A percentile compares a stretch with the other conserved stretches of the same genome.
Evolutionary conservation across 1,140 invertebrate species (phyloP).

Genomic region (Lepidurus packardi): DNA sequence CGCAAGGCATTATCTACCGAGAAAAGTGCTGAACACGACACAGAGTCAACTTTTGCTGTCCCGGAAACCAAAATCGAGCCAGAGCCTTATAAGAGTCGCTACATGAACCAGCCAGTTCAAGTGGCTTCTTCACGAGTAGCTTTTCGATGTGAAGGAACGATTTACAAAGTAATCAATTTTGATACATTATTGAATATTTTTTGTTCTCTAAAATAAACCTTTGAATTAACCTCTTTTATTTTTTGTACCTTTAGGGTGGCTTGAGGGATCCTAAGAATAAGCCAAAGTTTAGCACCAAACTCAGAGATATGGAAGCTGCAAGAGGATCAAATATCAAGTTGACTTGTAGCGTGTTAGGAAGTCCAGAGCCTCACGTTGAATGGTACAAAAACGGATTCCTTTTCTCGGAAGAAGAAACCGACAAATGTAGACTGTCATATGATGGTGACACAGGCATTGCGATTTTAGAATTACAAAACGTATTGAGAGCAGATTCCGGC

Average conservation of each 20-base stretch:
- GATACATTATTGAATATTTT: no score
- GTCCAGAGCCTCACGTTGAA: conserved; percentile 67
- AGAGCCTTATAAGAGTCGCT: background rate
- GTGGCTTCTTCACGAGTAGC: background rate
- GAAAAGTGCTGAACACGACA: background rate
- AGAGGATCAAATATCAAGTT: conserved; percentile 67
- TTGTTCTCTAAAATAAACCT: background rate
- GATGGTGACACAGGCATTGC: conserved; percentile 61
- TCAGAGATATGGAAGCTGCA: conserved; percentile 68
- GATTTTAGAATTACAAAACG: conserved; percentile 61
- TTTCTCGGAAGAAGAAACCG: conserved; percentile 40
- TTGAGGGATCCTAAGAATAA: conserved; percentile 52
- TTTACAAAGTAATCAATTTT: background rate
- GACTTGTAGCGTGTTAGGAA: conserved; percentile 76
- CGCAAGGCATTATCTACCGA: background rate
- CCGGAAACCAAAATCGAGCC: background rate
- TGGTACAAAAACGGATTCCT: conserved; percentile 60
- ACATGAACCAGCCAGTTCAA: background rate
- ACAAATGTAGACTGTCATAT: conserved; percentile 26
- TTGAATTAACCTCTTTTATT: background rate
- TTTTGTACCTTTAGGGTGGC: background rate
- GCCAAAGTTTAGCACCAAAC: conserved; percentile 71
- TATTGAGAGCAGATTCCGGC: conserved; percentile 44
- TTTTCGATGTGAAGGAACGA: background rate
- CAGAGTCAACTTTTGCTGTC: background rate